A percentile compares a stretch with the other conserved stretches of the same genome.
Conservation (phyloP, 2,888 invertebrate species). For the Agelastica alni region DNA sequence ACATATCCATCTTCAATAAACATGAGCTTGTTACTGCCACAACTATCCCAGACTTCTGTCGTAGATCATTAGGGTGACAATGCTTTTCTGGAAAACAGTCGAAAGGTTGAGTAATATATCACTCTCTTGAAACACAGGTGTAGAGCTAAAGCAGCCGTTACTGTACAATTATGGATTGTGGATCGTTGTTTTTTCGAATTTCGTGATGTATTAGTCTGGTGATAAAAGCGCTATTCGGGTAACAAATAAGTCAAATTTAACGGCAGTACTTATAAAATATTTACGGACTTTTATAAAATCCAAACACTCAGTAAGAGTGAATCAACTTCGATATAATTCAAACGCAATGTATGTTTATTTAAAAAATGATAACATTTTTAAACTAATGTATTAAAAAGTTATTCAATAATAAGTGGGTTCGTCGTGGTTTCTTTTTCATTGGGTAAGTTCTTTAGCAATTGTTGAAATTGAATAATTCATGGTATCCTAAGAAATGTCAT, state of each 20-base stretch:
- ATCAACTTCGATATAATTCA: neutral
- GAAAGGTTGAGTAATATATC: conserved; percentile 48
- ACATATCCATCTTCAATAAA: conserved; percentile 26
- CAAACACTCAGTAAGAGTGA: too few relatives aligned
- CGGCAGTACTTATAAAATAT: too few relatives aligned
- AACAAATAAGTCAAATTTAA: neutral
- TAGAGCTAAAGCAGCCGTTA: conserved; percentile 12
- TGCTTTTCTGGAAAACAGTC: conserved; percentile 36
- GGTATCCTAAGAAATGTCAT: too few relatives aligned
- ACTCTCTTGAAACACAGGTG: conserved; percentile 48
- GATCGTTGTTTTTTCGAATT: conserved; percentile 16
- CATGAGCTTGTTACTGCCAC: conserved; percentile 43
- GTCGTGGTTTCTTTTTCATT: too few relatives aligned
- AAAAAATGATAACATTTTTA: too few relatives aligned
- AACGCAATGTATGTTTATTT: too few relatives aligned
- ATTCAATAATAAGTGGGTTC: too few relatives aligned
- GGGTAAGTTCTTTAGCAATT: too few relatives aligned
- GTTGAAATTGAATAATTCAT: too few relatives aligned
- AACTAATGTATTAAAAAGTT: too few relatives aligned
- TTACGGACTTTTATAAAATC: too few relatives aligned
- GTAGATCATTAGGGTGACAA: conserved; percentile 40
- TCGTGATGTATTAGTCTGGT: conserved; percentile 18
- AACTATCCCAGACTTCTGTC: conserved; percentile 37
- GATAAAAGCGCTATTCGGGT: neutral
- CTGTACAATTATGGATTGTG: conserved; percentile 20